Evolutionary conservation across 2,888 invertebrate species (phyloP), one percentile per base, ranked within the genome.

Genomic region (Calliopum simillimum): DNA sequence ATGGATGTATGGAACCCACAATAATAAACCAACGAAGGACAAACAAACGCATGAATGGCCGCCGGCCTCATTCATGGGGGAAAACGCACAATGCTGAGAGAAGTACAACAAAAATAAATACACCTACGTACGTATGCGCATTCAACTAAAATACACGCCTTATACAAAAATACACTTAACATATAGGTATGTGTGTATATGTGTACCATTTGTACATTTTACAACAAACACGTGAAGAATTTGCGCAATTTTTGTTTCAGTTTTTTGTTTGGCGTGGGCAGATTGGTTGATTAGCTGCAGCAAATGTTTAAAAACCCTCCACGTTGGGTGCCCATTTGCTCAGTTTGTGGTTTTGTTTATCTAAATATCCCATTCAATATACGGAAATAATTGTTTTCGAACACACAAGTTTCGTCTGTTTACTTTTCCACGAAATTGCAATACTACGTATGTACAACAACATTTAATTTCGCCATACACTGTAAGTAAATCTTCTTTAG

Each of bases 311-410:
- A 33, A 33, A 33, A 33, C 33, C 33, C 33, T 8, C 33, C 16
- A 21, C 44, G 19, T 61, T 13, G 61, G 14, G 46, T 12, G 51
- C 13, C 14, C 44, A 14, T 14, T 16, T 16, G 61, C 44, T 13
- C 14, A 19, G 62, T 66, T 43, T 21, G 61, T 14, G 16, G 55
- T 49, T 33, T 64, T 61, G 59, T 61, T 68, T 68, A 68, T 68
- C 68, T 68, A 62, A 68, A 68, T 53, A 23, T 65, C 58, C 49
- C 56, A 63, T 63, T 62, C 51, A 46, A 69, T 69, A 56, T 63
- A 33, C 47, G 43, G 64, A 58, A 47, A 62, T 69, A 69, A 69
- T 64, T 69, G 69, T 69, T 64, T 64, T 59, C 64, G 43, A 58
- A 64, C 47, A 19, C 55, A 55, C 62, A 55, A 41, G 63, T 49